A percentile compares a stretch with the other conserved stretches of the same genome.
phyloP scores from a whole-genome alignment of 2,888 invertebrate species.

The Eupeodes latifasciatus region DNA sequence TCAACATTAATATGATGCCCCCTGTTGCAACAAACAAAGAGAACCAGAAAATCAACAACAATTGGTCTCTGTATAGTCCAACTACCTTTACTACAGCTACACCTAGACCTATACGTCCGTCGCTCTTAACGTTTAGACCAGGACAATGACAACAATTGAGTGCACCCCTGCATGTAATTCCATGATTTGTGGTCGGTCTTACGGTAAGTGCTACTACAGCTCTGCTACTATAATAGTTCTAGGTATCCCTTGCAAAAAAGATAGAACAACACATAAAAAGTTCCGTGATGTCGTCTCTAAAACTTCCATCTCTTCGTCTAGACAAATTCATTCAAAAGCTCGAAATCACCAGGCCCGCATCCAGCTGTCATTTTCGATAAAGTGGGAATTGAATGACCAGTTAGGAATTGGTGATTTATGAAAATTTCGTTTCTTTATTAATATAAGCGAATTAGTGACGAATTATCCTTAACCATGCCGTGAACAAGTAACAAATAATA shows the following conservation, averaged over 20 bases:
- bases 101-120: no score
- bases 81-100: no score
- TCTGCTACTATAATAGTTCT: background rate
- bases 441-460: no score
- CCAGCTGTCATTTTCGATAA: background rate
- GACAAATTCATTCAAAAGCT: constrained; percentile 63
- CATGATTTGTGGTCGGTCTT: constrained; percentile 69
- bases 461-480: no score
- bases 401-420: no score
- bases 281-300: constrained; percentile 20
- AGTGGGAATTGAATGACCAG: no score
- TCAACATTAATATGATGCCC: constrained; percentile 56
- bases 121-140: background rate
- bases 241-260: constrained; percentile 29
- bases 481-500: no score
- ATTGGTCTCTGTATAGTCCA: background rate
- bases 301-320: constrained; percentile 59
- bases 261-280: background rate
- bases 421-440: no score
- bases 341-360: background rate
- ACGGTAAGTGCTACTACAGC: constrained; percentile 16
- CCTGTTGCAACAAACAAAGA: constrained; percentile 61
- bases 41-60: constrained; percentile 39
- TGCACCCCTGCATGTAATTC: constrained; percentile 74
- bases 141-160: constrained; percentile 52